Percentiles rank a stretch among this genome's conserved stretches.
These are phyloP conservation scores for Spilarctia lutea DNA, from an alignment of 2,888 invertebrate species.

Conservation along the genomic window DNA sequence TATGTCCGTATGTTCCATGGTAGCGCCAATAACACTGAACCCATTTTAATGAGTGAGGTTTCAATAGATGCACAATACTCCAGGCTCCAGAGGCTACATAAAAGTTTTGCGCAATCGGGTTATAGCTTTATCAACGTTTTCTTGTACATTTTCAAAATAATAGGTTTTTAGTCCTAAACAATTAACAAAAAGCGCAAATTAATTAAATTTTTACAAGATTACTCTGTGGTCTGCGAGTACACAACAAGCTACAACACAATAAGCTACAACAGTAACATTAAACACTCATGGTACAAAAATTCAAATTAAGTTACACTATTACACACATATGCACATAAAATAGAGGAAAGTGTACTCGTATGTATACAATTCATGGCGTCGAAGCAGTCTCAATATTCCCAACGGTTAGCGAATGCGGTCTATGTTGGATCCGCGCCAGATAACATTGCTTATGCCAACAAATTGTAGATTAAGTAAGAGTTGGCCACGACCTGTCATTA, in stretches of 20 bases:
- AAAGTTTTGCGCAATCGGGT: too few relatives aligned
- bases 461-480: conserved; percentile 25
- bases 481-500: conserved; percentile 47
- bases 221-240: neutral
- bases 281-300: neutral
- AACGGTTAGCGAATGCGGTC: conserved; percentile 55
- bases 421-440: conserved; percentile 62
- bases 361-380: conserved; percentile 41
- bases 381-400: conserved; percentile 59
- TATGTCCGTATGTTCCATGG: too few relatives aligned
- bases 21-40: too few relatives aligned
- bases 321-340: conserved; percentile 61
- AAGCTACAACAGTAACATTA: neutral
- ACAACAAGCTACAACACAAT: neutral
- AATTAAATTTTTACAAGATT: neutral
- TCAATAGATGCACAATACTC: too few relatives aligned
- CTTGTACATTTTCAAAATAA: too few relatives aligned
- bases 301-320: conserved; percentile 42
- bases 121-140: too few relatives aligned
- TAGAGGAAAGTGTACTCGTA: conserved; percentile 1
- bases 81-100: too few relatives aligned
- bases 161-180: neutral
- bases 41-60: too few relatives aligned
- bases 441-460: conserved; percentile 56
- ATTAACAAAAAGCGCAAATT: neutral